These are phyloP conservation scores for Hirtodrosophila alboralis DNA, from an alignment of 2,888 invertebrate species.

Conservation along the genomic window DNA sequence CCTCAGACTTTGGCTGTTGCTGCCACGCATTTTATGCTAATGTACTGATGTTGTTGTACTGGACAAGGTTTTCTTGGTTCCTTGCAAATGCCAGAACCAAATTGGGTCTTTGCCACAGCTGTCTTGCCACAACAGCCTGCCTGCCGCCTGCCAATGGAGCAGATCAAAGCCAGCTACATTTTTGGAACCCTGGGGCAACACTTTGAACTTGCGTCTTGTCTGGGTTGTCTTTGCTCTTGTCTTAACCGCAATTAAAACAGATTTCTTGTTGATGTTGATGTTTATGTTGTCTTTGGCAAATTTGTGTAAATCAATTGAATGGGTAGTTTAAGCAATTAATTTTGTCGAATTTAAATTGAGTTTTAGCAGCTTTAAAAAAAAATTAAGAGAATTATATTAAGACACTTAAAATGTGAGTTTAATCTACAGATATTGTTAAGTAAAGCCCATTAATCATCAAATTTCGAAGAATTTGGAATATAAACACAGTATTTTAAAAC, in stretches of 20 bases:
- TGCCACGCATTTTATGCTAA: slow-evolving; percentile 57
- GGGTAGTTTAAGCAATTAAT: slow-evolving; percentile 72
- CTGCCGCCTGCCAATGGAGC: slow-evolving; percentile 39
- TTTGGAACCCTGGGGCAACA: slow-evolving; percentile 52
- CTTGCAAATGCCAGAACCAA: slow-evolving; percentile 6
- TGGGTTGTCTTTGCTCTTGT: slow-evolving; percentile 53
- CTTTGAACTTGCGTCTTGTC: slow-evolving; percentile 69
- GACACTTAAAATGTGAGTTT: no score
- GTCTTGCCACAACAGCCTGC: no score
- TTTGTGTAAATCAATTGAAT: slow-evolving; percentile 75
- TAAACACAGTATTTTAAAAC: no score
- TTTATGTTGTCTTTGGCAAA: slow-evolving; percentile 71
- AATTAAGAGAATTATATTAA: no score
- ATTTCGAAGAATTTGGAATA: no score
- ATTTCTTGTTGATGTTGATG: slow-evolving; percentile 63
- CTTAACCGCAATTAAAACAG: slow-evolving; percentile 73
- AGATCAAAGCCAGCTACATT: slow-evolving; percentile 68
- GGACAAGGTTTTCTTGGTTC: background rate
- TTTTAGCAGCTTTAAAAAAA: slow-evolving; percentile 21
- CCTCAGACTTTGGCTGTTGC: background rate
- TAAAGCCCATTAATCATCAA: no score
- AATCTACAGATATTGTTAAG: no score
- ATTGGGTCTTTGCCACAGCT: slow-evolving; percentile 19
- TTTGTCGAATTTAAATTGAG: slow-evolving; percentile 65
- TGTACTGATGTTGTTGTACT: slow-evolving; percentile 9